Evolutionary conservation across 2,113 vertebrate genomes (phyloP).

Genomic region (Cairina moschata): DNA sequence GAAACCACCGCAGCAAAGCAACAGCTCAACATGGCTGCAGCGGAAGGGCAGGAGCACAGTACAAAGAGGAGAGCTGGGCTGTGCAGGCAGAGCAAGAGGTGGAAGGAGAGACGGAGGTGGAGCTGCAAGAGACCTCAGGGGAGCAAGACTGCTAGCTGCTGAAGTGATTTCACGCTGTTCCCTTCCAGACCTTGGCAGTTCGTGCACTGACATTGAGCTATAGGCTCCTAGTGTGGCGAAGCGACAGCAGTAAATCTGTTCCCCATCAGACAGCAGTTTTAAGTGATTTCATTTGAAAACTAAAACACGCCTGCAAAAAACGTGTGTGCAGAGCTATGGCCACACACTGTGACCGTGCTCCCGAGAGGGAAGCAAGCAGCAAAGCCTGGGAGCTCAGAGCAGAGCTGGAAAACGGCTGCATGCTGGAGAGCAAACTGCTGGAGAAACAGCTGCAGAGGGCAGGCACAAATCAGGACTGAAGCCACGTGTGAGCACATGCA

Average conservation of each 20-base stretch:
- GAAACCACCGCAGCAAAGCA: background rate
- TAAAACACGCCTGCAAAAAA: background rate
- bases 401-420: accelerated
- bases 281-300: background rate
- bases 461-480: background rate
- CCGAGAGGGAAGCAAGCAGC: background rate
- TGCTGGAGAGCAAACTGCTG: background rate
- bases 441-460: background rate
- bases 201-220: background rate
- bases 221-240: background rate
- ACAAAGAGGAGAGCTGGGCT: background rate
- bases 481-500: background rate
- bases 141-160: background rate
- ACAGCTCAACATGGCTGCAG: background rate
- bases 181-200: background rate
- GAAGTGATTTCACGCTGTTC: background rate
- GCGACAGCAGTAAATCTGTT: background rate
- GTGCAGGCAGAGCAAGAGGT: background rate
- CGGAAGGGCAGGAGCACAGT: background rate
- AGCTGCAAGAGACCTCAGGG: background rate
- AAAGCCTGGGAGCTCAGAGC: background rate
- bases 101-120: background rate
- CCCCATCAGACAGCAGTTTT: no score
- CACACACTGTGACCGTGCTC: background rate
- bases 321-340: background rate